Evolutionary conservation across 2,113 vertebrate species (phyloP), one percentile per base, ranked within the genome.

Genomic region (Diadophis punctatus): DNA sequence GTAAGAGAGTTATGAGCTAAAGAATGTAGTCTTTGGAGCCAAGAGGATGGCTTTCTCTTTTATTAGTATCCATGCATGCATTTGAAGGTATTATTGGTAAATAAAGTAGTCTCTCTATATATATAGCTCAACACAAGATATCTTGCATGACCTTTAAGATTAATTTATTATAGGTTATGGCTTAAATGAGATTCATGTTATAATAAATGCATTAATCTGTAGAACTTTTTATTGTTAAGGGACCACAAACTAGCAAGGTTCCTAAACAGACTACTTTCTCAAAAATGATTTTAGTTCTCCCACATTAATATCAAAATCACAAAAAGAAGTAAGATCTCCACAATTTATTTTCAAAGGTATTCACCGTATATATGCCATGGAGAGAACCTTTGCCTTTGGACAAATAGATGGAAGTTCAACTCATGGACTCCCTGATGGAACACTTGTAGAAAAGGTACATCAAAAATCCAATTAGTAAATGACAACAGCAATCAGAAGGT

Each of bases 1-100:
- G 91, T 94, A 97, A 97, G 95, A 96, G 91, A 91, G 88, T 56
- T 92, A 96, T 93, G 95, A 96, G 95, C 94, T 95, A 94, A 97
- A 94, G 90, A 96, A 96, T 53, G 39, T 16, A 95, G 84, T 68
- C 68, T 91, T 90, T 52, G 86, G 88, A 90, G 95, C 39, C 58
- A 95, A 92, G 63, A 92, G 39, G 92, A 52, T 39, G 39, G 8
- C 94, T 34, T 84, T 86, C 18, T 27, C 90, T 95, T 91, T 92
- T 22, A 51, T 63, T 52, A 63, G 51, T 51, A 91, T 51, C 23
- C 51, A 23, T 30, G 39, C 39, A 46, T 88, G 25, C 86, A 92
- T 89, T 80, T 80, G 27, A 68, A 56, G 27, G 10, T 30, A 23
- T 74, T n/a, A 30, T 92, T 95, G 88, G 84, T 92, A 87, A 94